phyloP scores from a whole-genome alignment of 2,888 invertebrate genomes.

The Lithophane ornitopus region DNA sequence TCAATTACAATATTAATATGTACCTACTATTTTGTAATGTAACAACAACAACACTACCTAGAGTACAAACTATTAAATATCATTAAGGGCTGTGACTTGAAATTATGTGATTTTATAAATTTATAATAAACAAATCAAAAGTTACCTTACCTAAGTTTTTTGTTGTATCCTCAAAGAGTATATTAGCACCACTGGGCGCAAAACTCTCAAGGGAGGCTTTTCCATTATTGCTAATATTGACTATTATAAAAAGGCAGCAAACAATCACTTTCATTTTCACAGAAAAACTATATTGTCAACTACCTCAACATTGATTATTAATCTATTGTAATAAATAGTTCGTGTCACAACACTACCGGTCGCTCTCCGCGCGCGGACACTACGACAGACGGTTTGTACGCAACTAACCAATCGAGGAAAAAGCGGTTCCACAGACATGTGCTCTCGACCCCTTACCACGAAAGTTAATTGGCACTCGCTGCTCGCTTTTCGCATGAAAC shows the following conservation, averaged over 20 bases:
- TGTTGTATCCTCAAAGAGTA: conserved; percentile 81
- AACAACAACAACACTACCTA: not conserved
- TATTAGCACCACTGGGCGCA: conserved; percentile 76
- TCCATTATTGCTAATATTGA: conserved; percentile 83
- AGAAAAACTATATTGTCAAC: conserved; percentile 11
- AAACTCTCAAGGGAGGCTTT: conserved; percentile 86
- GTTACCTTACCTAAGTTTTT: conserved; percentile 80
- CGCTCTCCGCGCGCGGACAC: conserved; percentile 40
- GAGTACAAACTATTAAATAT: not conserved
- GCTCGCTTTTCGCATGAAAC: conserved; percentile 33
- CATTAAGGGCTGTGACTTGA: not conserved
- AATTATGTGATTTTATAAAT: not conserved
- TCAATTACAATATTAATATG: not conserved
- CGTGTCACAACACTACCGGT: conserved; percentile 43
- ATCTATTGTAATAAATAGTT: conserved; percentile 34
- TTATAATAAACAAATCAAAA: conserved; percentile 9
- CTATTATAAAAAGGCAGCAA: conserved; percentile 81
- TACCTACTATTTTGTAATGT: not conserved
- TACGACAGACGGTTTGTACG: conserved; percentile 42
- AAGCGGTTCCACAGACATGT: conserved; percentile 57
- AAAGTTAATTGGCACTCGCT: conserved; percentile 34
- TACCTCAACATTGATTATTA: conserved; percentile 25
- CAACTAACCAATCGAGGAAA: conserved; percentile 59
- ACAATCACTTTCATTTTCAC: conserved; percentile 82
- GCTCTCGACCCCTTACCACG: conserved; percentile 58